Conservation (phyloP, 2,113 vertebrate genomes). For the Crotalus horridus region DNA sequence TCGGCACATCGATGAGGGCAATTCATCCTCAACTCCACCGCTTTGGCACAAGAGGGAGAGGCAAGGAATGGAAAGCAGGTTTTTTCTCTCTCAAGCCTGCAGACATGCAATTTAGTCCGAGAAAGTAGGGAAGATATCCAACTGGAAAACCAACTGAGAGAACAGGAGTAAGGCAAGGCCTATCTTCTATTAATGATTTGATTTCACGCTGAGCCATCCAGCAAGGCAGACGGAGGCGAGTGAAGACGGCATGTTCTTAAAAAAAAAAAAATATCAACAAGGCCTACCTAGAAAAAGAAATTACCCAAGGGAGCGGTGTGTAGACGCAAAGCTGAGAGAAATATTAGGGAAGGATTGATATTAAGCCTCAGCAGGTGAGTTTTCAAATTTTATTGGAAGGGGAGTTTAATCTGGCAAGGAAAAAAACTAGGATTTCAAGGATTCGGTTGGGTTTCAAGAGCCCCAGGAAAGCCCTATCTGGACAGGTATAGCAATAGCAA, state of each 20-base stretch:
- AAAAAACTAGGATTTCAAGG: constrained; percentile 35
- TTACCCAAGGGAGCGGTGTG: background rate
- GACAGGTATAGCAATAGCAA: constrained; percentile 19
- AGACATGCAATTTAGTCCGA: background rate
- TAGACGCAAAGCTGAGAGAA: constrained; percentile 30
- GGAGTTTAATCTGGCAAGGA: constrained; percentile 40
- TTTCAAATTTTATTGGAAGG: constrained; percentile 48
- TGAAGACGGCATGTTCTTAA: background rate
- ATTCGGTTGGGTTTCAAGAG: background rate
- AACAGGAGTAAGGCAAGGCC: background rate
- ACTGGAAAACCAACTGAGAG: background rate
- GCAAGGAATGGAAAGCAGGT: background rate
- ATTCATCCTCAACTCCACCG: background rate
- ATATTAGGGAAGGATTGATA: constrained; percentile 43
- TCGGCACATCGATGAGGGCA: too few relatives aligned
- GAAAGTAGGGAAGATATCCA: constrained; percentile 16
- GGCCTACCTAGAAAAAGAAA: constrained; percentile 31
- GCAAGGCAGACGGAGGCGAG: constrained; percentile 11
- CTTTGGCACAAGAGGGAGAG: background rate
- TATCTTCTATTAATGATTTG: constrained; percentile 16
- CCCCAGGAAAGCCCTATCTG: constrained; percentile 8
- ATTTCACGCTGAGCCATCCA: constrained; percentile 3
- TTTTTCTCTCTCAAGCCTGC: background rate
- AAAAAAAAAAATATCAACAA: constrained; percentile 14
- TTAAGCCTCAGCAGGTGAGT: constrained; percentile 27